Conservation (phyloP, 1,140 invertebrate genomes). For the Drosophila kanapiae region DNA sequence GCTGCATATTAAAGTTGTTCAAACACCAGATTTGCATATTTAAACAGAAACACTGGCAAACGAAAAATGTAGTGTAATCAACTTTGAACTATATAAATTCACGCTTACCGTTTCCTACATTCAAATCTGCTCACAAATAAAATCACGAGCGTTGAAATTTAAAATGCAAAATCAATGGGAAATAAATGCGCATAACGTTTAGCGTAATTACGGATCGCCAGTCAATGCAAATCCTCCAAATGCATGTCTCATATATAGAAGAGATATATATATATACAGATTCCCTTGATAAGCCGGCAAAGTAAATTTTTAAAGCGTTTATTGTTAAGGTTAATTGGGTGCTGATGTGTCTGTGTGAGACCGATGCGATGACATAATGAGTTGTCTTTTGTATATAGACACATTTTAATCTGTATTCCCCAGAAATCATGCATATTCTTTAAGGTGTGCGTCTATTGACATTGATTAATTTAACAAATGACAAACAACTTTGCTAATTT, state of each 20-base stretch:
- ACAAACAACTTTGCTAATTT: constrained; percentile 28
- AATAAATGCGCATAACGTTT: constrained; percentile 81
- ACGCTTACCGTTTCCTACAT: constrained; percentile 20
- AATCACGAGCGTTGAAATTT: constrained; percentile 49
- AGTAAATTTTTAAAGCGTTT: constrained; percentile 38
- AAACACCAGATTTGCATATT: constrained; percentile 69
- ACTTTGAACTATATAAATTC: constrained; percentile 46
- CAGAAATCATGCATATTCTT: constrained; percentile 28
- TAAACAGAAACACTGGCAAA: constrained; percentile 40
- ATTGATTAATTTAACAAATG: constrained; percentile 36
- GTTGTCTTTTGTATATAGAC: constrained; percentile 13
- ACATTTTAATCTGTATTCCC: constrained; percentile 28
- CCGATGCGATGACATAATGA: constrained; percentile 55
- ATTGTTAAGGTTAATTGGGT: constrained; percentile 73
- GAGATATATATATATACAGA: constrained; percentile 6
- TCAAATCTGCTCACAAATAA: constrained; percentile 39
- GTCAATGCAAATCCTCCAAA: constrained; percentile 40
- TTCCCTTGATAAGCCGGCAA: constrained; percentile 50
- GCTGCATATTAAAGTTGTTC: constrained; percentile 75
- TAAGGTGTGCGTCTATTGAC: constrained; percentile 1
- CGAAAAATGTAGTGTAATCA: constrained; percentile 39
- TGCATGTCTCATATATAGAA: constrained; percentile 6
- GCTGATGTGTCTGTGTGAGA: constrained; percentile 39
- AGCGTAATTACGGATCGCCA: constrained; percentile 69
- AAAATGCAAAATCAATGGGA: constrained; percentile 70